Evolutionary conservation across 2,888 invertebrate genomes (phyloP), one percentile per base, ranked within the genome.

Genomic region (Meteorus cinctellus): DNA sequence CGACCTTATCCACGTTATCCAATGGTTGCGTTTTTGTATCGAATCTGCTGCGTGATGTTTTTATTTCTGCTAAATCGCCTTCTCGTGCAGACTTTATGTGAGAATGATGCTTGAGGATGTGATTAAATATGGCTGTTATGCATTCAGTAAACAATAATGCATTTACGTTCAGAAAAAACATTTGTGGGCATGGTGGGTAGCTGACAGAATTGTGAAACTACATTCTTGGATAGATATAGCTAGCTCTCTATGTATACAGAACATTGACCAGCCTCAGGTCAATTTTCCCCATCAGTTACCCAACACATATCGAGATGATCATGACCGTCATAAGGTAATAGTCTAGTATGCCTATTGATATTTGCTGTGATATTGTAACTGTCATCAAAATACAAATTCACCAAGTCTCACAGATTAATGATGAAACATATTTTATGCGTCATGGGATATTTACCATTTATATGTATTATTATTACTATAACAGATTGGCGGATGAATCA

Each of bases 241-340:
- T 8, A 41, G 41, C 41, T 8, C 12, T 41, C 12, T 2, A 41
- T 41, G 41, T 41, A 41, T 71, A 19, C 27, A 41, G 19, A 12
- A n/a, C 24, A 41, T 60, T 24, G 45, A 55, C 27, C 34, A 55
- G 48, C 36, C 60, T 6, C 29, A 59, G 36, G 62, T 24, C 59
- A 60, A 80, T 79, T 79, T 76, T 67, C 63, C 70, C 78, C 75
- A 81, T 78, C 79, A 81, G 80, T 81, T 78, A 80, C 76, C 71
- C 77, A 70, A 69, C 69, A 74, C 69, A 67, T 55, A 34, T 41
- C 41, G 8, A 41, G 41, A 41, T 41, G 12, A 12, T 41, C 41
- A 41, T 41, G 41, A 41, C 12, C 41, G 12, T 12, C 41, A 12
- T 41, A 12, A 41, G 41, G 8, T 10, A 41, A 12, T 41, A 41